These are phyloP conservation scores for Colius striatus DNA, from an alignment of 2,113 vertebrate genomes.

Conservation along the genomic window DNA sequence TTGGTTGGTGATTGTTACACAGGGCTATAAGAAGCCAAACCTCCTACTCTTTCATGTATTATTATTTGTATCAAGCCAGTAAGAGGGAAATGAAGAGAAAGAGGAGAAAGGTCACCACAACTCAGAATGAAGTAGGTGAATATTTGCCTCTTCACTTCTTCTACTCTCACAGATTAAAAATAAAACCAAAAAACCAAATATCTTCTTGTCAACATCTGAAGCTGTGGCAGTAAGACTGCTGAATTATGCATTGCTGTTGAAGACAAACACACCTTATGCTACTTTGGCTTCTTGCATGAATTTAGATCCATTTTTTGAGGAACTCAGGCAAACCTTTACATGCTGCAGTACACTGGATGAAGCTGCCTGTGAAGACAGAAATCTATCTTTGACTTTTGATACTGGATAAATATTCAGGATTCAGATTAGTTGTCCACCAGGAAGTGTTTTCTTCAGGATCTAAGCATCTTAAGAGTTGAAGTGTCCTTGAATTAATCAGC, in stretches of 20 bases:
- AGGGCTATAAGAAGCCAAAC: neutral
- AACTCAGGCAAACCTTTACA: neutral
- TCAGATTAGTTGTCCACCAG: constrained; percentile 67
- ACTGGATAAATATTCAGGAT: constrained; percentile 72
- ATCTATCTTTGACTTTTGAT: constrained; percentile 47
- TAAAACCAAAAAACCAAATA: neutral
- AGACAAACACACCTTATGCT: constrained; percentile 47
- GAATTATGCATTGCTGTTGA: constrained; percentile 68
- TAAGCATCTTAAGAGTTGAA: constrained; percentile 72
- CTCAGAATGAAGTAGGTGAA: constrained; percentile 22
- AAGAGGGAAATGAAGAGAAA: constrained; percentile 41
- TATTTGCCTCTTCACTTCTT: neutral
- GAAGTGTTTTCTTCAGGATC: constrained; percentile 72
- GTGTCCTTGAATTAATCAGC: constrained; percentile 85
- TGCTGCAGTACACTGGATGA: neutral
- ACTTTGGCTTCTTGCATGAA: constrained; percentile 35
- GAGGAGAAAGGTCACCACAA: neutral
- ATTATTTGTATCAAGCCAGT: constrained; percentile 24
- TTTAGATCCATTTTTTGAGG: constrained; percentile 47
- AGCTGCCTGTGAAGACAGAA: constrained; percentile 29
- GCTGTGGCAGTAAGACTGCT: constrained; percentile 21
- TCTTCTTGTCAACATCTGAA: constrained; percentile 44
- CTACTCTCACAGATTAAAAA: neutral
- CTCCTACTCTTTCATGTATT: constrained; percentile 47
- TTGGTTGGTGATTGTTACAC: neutral